Base-by-base conservation (phyloP, 2,113 vertebrate genomes). In the Chunga burmeisteri region DNA sequence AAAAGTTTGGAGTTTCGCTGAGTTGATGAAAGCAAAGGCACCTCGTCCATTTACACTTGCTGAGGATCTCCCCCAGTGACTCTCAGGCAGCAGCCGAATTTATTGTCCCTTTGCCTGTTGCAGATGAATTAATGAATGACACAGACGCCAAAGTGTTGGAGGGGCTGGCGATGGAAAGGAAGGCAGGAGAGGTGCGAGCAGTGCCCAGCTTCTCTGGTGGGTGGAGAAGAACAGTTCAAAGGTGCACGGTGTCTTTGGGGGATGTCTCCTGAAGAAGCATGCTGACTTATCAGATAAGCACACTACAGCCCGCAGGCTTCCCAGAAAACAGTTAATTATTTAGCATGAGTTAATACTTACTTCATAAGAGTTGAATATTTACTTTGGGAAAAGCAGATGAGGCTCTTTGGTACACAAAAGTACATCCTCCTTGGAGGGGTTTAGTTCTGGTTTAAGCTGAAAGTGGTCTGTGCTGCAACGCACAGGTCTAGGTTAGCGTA, bases 31-130 rank as follows among this genome's bases (percentile, higher is more conserved):
- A 65, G 29, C 52, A 68, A 67, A 68, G 13, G 16, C 0, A 0
- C n/a, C 44, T 75, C 1, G 0, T 62, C 66, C 19, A 2, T 32
- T 58, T 53, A 26, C 9, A 12, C 36, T 71, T 4, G 0, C 38
- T 20, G 47, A 82, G 38, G 52, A 26, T 34, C 19, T 59, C 29
- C 23, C 47, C 29, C 23, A 14, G 18, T 18, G 18, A 42, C 68
- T 81, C 59, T 59, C 49, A 10, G 27, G 27, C 1, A 3, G 65
- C 61, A 17, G 2, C 49, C 5, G 2, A 32, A 40, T 53, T 42
- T 32, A 3, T 9, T 32, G 16, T 73, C 36, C 16, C 40, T 46
- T 19, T 53, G 58, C 47, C 81, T 32, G 40, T 38, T 53, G 34
- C 38, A 36, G n/a, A 2, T 66, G 50, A 29, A 25, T 77, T 58